These are phyloP conservation scores for Nymphalis c-album DNA, from an alignment of 2,888 invertebrate genomes.

Conservation along the genomic window DNA sequence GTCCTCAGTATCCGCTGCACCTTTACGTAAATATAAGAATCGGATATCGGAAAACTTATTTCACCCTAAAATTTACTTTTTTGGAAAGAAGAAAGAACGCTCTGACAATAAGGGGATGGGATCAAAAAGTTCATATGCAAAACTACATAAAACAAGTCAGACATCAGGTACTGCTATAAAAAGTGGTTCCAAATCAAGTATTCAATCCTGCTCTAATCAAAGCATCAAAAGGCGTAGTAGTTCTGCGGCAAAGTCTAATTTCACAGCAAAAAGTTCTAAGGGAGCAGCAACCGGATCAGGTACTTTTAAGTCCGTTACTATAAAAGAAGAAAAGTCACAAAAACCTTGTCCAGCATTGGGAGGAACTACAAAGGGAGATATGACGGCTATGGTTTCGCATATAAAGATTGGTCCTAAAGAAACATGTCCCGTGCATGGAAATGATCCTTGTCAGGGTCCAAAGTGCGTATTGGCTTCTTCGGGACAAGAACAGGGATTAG, in stretches of 20 bases:
- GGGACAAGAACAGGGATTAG: slow-evolving; percentile 55
- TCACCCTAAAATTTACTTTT: slow-evolving; percentile 62
- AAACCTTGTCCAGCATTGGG: slow-evolving; percentile 50
- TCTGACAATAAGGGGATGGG: slow-evolving; percentile 59
- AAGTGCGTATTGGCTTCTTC: slow-evolving; percentile 56
- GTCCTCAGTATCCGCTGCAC: slow-evolving; percentile 42
- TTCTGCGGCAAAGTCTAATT: slow-evolving; percentile 20
- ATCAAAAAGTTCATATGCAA: slow-evolving; percentile 43
- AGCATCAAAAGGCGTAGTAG: slow-evolving; percentile 12
- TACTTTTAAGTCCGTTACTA: slow-evolving; percentile 55
- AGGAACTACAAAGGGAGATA: slow-evolving; percentile 51
- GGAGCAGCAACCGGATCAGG: slow-evolving; percentile 45
- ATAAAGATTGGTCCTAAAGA: slow-evolving; percentile 63
- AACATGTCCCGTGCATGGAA: slow-evolving; percentile 60
- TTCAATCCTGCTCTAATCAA: slow-evolving; percentile 12
- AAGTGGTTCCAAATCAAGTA: slow-evolving; percentile 30
- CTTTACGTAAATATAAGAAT: slow-evolving; percentile 35
- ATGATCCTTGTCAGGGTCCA: slow-evolving; percentile 62
- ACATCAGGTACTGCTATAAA: slow-evolving; percentile 36
- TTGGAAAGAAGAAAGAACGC: slow-evolving; percentile 55
- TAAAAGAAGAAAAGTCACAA: slow-evolving; percentile 51
- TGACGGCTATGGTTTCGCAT: slow-evolving; percentile 66
- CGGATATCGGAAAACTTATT: slow-evolving; percentile 37
- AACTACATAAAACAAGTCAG: slow-evolving; percentile 40
- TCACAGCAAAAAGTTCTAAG: slow-evolving; percentile 40